Evolutionary conservation across 2,888 invertebrate genomes (phyloP).

Genomic region (Diogma glabrata): DNA sequence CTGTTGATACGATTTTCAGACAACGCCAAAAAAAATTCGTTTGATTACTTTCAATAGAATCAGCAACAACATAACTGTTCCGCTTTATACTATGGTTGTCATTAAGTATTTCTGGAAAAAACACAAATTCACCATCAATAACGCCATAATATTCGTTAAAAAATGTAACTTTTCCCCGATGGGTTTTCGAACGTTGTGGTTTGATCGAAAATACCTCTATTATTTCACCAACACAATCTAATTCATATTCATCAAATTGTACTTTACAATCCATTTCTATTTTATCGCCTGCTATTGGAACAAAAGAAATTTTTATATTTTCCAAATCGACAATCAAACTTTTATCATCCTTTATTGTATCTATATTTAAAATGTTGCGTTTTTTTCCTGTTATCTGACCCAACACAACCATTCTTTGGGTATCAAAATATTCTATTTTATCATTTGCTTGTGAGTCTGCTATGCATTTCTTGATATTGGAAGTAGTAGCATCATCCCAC

Average conservation of each 20-base stretch:
- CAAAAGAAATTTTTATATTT: not conserved
- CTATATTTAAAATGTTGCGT: not conserved
- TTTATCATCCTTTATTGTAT: not conserved
- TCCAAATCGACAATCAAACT: not conserved
- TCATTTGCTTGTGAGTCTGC: slow-evolving; percentile 28
- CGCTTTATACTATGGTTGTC: slow-evolving; percentile 42
- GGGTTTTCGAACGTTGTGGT: slow-evolving; percentile 46
- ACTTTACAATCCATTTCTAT: slow-evolving; percentile 4
- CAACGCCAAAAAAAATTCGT: slow-evolving; percentile 34
- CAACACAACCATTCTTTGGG: slow-evolving; percentile 25
- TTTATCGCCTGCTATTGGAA: not conserved
- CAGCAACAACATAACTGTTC: slow-evolving; percentile 51
- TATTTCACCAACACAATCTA: slow-evolving; percentile 20
- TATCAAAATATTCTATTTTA: slow-evolving; percentile 28
- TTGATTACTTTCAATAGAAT: slow-evolving; percentile 61
- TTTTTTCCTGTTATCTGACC: slow-evolving; percentile 20
- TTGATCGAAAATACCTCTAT: slow-evolving; percentile 37
- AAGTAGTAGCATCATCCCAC: slow-evolving; percentile 40
- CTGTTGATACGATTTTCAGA: slow-evolving; percentile 18
- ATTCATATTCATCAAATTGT: slow-evolving; percentile 4
- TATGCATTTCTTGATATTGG: slow-evolving; percentile 18
- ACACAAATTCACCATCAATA: slow-evolving; percentile 48
- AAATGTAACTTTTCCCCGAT: slow-evolving; percentile 36
- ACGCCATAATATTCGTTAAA: slow-evolving; percentile 40
- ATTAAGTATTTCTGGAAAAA: slow-evolving; percentile 43